Evolutionary conservation across 2,113 vertebrate genomes (phyloP).

Genomic region (Nanorana parkeri): DNA sequence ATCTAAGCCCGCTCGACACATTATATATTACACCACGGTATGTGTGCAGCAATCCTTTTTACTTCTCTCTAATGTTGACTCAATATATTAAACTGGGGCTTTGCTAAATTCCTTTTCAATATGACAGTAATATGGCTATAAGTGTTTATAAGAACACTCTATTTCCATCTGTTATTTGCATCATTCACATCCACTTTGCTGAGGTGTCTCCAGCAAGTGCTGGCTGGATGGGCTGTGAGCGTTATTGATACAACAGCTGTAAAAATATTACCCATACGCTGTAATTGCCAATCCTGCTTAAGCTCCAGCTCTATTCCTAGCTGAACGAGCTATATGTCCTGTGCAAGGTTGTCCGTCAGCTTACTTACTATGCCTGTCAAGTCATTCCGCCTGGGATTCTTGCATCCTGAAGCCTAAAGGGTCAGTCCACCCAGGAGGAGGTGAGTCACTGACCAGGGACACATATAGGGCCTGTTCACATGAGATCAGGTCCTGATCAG

Average conservation of each 20-base stretch:
- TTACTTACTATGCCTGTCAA: neutral
- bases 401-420: too few relatives aligned
- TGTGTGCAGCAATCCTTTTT: slow-evolving; percentile 9
- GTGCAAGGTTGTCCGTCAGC: slow-evolving; percentile 9
- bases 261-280: slow-evolving; percentile 80
- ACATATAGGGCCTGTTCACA: too few relatives aligned
- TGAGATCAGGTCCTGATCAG: too few relatives aligned
- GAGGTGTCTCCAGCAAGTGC: slow-evolving; percentile 83
- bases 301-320: slow-evolving; percentile 69
- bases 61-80: slow-evolving; percentile 56
- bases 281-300: slow-evolving; percentile 77
- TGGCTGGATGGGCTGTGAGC: slow-evolving; percentile 74
- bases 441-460: too few relatives aligned
- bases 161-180: slow-evolving; percentile 84
- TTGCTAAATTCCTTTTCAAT: slow-evolving; percentile 69
- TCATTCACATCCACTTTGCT: slow-evolving; percentile 75
- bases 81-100: slow-evolving; percentile 29
- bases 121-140: slow-evolving; percentile 75
- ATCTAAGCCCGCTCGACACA: too few relatives aligned
- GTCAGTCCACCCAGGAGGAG: too few relatives aligned
- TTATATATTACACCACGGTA: neutral
- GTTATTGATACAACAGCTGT: slow-evolving; percentile 87
- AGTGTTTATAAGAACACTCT: slow-evolving; percentile 75
- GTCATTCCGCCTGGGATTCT: too few relatives aligned
- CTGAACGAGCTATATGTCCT: slow-evolving; percentile 61